Evolutionary conservation across 2,888 invertebrate genomes (phyloP), one percentile per base, ranked within the genome.

Genomic region (Shargacucullia verbasci): DNA sequence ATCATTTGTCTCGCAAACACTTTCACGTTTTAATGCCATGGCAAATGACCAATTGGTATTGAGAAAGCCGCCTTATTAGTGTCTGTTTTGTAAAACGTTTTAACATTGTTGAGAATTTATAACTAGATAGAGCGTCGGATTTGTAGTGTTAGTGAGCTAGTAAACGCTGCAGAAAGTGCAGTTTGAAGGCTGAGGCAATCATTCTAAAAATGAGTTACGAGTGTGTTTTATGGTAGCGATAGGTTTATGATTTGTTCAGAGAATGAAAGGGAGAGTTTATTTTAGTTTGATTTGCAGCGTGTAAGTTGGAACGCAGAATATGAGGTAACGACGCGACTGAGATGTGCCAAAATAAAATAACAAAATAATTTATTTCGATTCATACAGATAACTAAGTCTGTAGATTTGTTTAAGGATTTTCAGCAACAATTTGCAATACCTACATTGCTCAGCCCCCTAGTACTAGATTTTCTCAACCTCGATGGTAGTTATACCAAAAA

Each of bases 1-100:
- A 78, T 78, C 75, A 83, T 86, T 85, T 86, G 83, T 87, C 81
- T 79, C 67, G 52, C 58, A 63, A 79, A 80, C 82, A 86, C 89
- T 89, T 89, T 89, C 89, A 80, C 85, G 78, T 75, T 76, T 70
- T 29, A 2, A 29, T 29, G 29, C 29, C 7, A 29, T 29, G 73
- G 78, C 79, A 79, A 84, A 84, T 85, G 79, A 82, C 80, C 83
- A 77, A 82, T 82, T 76, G 73, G 73, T 78, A 75, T 72, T 74
- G 74, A 76, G 79, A 83, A 83, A 77, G 69, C 70, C 55, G 58
- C 57, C 65, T 62, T 61, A 68, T 69, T 60, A 68, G 58, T 31
- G 44, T 55, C 55, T 43, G 48, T 59, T 59, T 62, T 58, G 47
- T 33, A 41, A 53, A 70, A 49, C 43, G 49, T 43, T 69, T 48